Evolutionary conservation across 2,888 invertebrate species (phyloP).

Genomic region (Dione vanillae): DNA sequence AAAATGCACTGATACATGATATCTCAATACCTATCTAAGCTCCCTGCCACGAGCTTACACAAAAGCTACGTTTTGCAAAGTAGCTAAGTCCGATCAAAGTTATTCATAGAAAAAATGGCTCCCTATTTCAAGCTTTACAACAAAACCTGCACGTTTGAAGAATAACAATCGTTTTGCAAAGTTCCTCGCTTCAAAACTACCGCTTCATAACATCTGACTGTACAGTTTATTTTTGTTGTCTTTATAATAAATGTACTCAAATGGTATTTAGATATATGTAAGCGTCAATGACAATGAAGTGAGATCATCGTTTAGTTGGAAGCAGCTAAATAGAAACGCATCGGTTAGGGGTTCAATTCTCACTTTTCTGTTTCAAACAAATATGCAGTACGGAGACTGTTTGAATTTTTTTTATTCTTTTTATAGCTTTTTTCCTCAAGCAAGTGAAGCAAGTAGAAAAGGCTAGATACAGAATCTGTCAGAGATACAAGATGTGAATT

Average conservation of each 20-base stretch:
- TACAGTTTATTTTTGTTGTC: constrained; percentile 1
- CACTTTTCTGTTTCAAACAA: no score
- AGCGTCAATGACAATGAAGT: background rate
- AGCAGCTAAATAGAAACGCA: background rate
- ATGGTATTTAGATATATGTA: background rate
- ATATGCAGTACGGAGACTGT: no score
- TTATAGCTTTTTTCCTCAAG: no score
- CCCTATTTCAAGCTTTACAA: constrained; percentile 19
- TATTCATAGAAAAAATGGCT: constrained; percentile 13
- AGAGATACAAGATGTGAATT: constrained; percentile 3
- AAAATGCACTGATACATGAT: no score
- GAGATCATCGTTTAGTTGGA: no score
- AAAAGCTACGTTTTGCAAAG: constrained; percentile 9
- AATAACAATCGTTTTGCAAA: constrained; percentile 19
- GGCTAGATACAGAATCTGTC: background rate
- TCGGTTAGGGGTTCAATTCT: background rate
- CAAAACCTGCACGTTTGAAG: constrained; percentile 6
- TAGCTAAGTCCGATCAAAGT: constrained; percentile 2
- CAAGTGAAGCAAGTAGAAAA: background rate
- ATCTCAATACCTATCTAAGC: background rate
- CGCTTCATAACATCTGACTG: constrained; percentile 13
- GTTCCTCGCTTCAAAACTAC: constrained; percentile 21
- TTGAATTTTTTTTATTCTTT: no score
- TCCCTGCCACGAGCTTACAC: background rate
- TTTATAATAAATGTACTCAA: background rate